phyloP scores from a whole-genome alignment of 2,113 vertebrate genomes.

The Pituophis catenifer region DNA sequence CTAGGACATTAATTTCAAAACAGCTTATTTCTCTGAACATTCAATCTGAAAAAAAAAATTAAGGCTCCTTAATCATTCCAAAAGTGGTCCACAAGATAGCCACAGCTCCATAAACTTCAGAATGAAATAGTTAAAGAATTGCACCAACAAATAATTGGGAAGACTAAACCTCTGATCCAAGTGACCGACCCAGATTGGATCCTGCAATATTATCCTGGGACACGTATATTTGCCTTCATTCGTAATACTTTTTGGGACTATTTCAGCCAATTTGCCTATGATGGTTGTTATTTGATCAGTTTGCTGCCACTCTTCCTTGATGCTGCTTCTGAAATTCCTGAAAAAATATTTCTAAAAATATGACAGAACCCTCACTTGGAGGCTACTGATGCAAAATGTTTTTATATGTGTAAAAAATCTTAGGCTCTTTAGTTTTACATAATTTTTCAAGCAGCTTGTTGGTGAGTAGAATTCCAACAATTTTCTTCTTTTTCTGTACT shows the following conservation, averaged over 20 bases:
- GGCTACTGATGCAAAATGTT: not conserved
- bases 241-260: not conserved
- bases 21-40: not conserved
- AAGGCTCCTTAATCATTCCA: constrained; percentile 32
- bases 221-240: too few species aligned
- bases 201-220: too few species aligned
- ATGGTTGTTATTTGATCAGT: constrained; percentile 1
- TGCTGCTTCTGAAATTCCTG: constrained; percentile 1
- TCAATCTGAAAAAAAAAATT: constrained; percentile 30
- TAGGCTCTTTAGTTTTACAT: not conserved
- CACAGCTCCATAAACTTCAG: constrained; percentile 12
- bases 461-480: not conserved
- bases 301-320: constrained; percentile 13
- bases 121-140: constrained; percentile 26
- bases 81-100: constrained; percentile 22
- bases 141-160: not conserved
- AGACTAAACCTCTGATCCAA: too few species aligned
- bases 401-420: not conserved
- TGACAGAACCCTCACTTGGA: not conserved
- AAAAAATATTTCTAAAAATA: constrained; percentile 27
- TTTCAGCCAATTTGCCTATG: constrained; percentile 6
- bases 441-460: constrained; percentile 3
- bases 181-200: too few species aligned
- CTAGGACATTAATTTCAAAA: not conserved
- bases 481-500: not conserved